Evolutionary conservation across 1,140 invertebrate species (phyloP).

Genomic region (Rhopalosiphum padi): DNA sequence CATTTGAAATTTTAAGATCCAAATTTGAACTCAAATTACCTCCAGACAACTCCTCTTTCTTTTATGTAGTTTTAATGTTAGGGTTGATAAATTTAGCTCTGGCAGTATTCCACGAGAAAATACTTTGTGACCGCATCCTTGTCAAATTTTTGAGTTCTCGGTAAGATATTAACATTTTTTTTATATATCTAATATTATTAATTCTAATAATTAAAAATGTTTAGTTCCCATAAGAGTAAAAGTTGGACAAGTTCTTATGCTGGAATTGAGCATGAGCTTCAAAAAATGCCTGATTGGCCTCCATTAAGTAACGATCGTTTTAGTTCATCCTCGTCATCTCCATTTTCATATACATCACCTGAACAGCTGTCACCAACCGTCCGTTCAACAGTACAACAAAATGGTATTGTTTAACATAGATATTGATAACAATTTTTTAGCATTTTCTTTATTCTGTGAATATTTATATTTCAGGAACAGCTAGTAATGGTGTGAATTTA

Average conservation of each 20-base stretch:
- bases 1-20: conserved; percentile 70
- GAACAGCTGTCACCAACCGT: conserved; percentile 27
- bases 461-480: background rate
- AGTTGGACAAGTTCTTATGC: conserved; percentile 40
- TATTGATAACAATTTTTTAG: background rate
- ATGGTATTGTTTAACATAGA: conserved; percentile 38
- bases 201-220: background rate
- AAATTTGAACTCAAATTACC: conserved; percentile 75
- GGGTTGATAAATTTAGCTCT: conserved; percentile 68
- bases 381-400: conserved; percentile 12
- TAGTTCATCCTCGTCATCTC: conserved; percentile 42
- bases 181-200: background rate
- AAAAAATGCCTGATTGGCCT: conserved; percentile 47
- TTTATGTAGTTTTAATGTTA: conserved; percentile 69
- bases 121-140: conserved; percentile 44
- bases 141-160: conserved; percentile 51
- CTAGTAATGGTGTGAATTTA: background rate
- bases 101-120: conserved; percentile 60
- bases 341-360: conserved; percentile 49
- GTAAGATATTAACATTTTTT: conserved; percentile 20
- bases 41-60: conserved; percentile 70
- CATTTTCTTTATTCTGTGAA: background rate
- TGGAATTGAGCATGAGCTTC: conserved; percentile 33
- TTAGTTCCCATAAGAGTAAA: conserved; percentile 50
- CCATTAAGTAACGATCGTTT: conserved; percentile 44